Evolutionary conservation across 2,888 invertebrate genomes (phyloP).

Genomic region (Atrina japonica): DNA sequence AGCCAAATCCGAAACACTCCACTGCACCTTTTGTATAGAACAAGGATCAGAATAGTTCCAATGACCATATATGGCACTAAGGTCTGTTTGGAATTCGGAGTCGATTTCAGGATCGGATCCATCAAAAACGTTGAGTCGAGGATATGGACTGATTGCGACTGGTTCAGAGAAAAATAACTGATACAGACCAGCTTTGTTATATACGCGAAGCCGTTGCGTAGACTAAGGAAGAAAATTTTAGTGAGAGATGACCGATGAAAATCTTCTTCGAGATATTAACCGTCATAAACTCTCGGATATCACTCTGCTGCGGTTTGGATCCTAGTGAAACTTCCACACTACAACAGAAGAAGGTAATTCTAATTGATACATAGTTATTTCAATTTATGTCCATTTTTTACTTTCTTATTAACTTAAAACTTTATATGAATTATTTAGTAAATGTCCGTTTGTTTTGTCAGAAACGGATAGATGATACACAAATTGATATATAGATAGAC

Average conservation of each 20-base stretch:
- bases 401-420: too few species aligned
- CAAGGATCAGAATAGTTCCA: slow-evolving; percentile 65
- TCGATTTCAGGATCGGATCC: slow-evolving; percentile 44
- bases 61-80: slow-evolving; percentile 54
- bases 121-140: slow-evolving; percentile 49
- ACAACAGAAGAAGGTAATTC: slow-evolving; percentile 11
- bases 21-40: slow-evolving; percentile 54
- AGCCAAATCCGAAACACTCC: slow-evolving; percentile 54
- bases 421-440: too few species aligned
- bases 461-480: too few species aligned
- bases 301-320: slow-evolving; percentile 12
- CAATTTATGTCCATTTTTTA: too few species aligned
- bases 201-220: slow-evolving; percentile 55
- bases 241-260: slow-evolving; percentile 41
- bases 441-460: too few species aligned
- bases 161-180: slow-evolving; percentile 47
- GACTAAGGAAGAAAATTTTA: slow-evolving; percentile 43
- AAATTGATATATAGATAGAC: too few species aligned
- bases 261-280: slow-evolving; percentile 33
- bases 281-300: slow-evolving; percentile 31
- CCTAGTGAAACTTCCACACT: slow-evolving; percentile 49
- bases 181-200: slow-evolving; percentile 62
- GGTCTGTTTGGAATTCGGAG: slow-evolving; percentile 54
- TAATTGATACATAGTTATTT: too few species aligned
- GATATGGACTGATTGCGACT: slow-evolving; percentile 57